Evolutionary conservation across 1,140 invertebrate genomes (phyloP).

Genomic region (Trachymyrmex septentrionalis): DNA sequence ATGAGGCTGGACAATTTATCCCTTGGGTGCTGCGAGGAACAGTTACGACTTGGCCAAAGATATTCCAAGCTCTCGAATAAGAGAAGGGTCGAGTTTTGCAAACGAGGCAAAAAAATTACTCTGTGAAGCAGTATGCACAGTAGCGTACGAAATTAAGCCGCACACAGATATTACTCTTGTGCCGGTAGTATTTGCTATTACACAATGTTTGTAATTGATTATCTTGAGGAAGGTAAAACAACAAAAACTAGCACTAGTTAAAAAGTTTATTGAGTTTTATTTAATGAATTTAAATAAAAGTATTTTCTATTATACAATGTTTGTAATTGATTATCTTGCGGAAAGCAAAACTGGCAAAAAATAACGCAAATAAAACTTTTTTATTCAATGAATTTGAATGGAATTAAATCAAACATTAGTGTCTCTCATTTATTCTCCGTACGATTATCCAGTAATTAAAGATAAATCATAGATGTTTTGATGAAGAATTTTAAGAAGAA

Average conservation of each 20-base stretch:
- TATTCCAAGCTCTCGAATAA: slow-evolving; percentile 58
- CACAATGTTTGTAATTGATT: slow-evolving; percentile 19
- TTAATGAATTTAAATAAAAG: not conserved
- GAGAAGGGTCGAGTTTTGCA: slow-evolving; percentile 61
- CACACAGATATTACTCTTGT: not conserved
- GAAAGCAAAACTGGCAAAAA: not conserved
- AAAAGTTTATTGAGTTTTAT: not conserved
- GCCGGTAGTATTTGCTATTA: slow-evolving; percentile 15
- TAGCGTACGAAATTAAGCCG: slow-evolving; percentile 1
- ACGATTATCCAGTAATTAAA: not conserved
- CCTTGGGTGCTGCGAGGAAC: slow-evolving; percentile 65
- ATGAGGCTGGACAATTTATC: slow-evolving; percentile 71
- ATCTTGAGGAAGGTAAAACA: slow-evolving; percentile 11
- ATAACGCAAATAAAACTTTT: not conserved
- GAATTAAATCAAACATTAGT: slow-evolving; percentile 15
- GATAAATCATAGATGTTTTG: not conserved
- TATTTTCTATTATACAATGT: slow-evolving; percentile 14
- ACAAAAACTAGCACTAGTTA: not conserved
- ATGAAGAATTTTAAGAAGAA: too few species aligned
- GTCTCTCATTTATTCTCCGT: too few species aligned
- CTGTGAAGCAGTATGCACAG: slow-evolving; percentile 18
- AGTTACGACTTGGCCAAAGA: slow-evolving; percentile 63
- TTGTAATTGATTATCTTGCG: slow-evolving; percentile 24
- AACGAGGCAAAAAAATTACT: slow-evolving; percentile 67
- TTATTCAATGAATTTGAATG: not conserved